Evolutionary conservation across 2,888 invertebrate genomes (phyloP), one percentile per base, ranked within the genome.

Genomic region (Aelia acuminata): DNA sequence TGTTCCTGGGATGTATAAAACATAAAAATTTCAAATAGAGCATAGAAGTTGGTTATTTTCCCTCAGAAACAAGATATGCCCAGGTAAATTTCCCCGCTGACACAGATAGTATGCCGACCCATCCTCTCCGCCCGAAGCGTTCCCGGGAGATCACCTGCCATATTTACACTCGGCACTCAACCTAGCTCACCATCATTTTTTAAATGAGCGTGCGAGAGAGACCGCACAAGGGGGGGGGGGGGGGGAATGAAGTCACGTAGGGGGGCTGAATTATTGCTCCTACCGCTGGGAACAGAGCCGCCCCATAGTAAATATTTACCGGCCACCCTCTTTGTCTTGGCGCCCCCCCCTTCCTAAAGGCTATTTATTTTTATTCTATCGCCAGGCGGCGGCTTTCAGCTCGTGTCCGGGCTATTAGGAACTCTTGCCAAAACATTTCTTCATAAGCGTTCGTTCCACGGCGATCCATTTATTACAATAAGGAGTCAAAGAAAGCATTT

Each of bases 211-310:
- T 39, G 75, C 5, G 75, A 43, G 43, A 20, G 75, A 75, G 43
- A 43, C 20, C 39, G 75, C 75, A 8, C 8, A 39, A 75, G 39
- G 75, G 11, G 20, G 75, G 43, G 22, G 39, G 39, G 75, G 39
- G 75, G 11, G 20, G 75, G 43, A 39, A 75, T 75, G 75, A 75
- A 75, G 75, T 75, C 75, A 75, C 75, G 75, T 75, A 75, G 75
- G 75, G 13, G 50, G 70, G 70, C 20, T 75, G 75, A 75, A 75
- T 75, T 75, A 75, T 75, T 75, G 75, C 75, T 22, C 22, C 39
- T 26, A 57, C 35, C 39, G 75, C 75, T 22, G 75, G 75, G 75
- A 43, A 75, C 75, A 75, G 22, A 43, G 39, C 75, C 75, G 22
- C 43, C 43, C 75, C 75, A 20, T 75, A 43, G 75, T 75, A 75